A percentile compares a stretch with the other conserved stretches of the same genome.
Conservation (phyloP, 2,888 invertebrate genomes). For the Acrobasis consociella region DNA sequence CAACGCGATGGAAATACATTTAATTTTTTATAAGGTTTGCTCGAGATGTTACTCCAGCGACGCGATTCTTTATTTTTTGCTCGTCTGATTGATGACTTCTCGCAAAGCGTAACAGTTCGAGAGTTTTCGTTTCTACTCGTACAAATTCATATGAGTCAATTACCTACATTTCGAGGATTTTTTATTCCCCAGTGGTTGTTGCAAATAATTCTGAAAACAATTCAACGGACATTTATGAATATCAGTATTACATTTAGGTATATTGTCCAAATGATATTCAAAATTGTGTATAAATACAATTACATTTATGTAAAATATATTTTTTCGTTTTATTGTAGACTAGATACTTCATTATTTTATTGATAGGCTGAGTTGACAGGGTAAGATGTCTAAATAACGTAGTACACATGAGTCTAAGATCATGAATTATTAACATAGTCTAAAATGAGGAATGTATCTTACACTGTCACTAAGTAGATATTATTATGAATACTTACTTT, state of each 20-base stretch:
- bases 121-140: constrained; percentile 46
- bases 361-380: no score
- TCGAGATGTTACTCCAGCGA: constrained; percentile 55
- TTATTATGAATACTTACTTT: no score
- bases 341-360: no score
- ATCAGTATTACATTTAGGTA: background rate
- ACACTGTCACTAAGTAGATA: no score
- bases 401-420: no score
- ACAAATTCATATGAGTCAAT: constrained; percentile 58
- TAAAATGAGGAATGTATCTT: no score
- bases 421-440: no score
- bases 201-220: background rate
- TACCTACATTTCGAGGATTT: constrained; percentile 46
- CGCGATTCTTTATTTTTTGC: constrained; percentile 62
- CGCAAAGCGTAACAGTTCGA: constrained; percentile 60
- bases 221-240: background rate
- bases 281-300: background rate
- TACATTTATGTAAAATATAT: no score
- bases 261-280: background rate
- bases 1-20: constrained; percentile 48
- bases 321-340: no score
- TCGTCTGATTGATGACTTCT: constrained; percentile 72
- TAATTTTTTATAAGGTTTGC: constrained; percentile 56
- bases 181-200: constrained; percentile 24
- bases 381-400: no score